Conservation (phyloP, 2,797 vertebrate species). For the Vireo griseus region DNA sequence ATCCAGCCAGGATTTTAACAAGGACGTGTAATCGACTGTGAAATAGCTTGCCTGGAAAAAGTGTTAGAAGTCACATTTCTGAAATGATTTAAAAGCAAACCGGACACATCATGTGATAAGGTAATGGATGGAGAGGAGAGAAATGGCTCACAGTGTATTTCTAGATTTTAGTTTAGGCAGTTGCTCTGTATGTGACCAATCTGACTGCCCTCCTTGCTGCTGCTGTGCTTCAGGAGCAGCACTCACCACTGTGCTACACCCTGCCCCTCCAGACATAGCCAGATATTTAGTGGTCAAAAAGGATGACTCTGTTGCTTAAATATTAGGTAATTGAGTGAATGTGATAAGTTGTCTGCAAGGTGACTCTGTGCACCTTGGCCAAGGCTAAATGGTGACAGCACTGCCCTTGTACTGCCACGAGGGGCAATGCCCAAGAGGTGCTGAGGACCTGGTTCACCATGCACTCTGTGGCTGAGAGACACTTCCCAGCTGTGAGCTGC, state of each 20-base stretch:
- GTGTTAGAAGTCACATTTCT: constrained; percentile 46
- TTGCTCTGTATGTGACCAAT: neutral
- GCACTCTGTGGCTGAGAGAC: neutral
- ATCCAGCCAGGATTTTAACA: constrained; percentile 65
- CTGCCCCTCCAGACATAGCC: rapidly evolving
- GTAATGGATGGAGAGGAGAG: neutral
- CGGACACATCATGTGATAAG: neutral
- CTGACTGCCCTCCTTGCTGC: rapidly evolving
- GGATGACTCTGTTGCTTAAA: neutral
- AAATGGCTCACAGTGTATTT: neutral
- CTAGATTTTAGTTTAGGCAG: neutral
- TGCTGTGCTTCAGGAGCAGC: neutral
- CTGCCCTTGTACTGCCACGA: rapidly evolving
- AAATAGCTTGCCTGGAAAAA: constrained; percentile 61
- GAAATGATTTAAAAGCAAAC: constrained; percentile 59
- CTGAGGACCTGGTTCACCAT: neutral
- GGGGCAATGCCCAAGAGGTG: rapidly evolving
- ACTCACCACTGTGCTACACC: rapidly evolving
- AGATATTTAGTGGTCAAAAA: neutral
- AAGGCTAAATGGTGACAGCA: neutral
- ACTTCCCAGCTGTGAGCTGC: neutral
- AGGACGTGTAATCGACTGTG: constrained; percentile 54
- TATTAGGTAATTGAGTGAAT: neutral
- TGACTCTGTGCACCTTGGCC: neutral
- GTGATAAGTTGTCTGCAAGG: neutral